Conservation (phyloP, 2,888 invertebrate species). For the Lithosia quadra region DNA sequence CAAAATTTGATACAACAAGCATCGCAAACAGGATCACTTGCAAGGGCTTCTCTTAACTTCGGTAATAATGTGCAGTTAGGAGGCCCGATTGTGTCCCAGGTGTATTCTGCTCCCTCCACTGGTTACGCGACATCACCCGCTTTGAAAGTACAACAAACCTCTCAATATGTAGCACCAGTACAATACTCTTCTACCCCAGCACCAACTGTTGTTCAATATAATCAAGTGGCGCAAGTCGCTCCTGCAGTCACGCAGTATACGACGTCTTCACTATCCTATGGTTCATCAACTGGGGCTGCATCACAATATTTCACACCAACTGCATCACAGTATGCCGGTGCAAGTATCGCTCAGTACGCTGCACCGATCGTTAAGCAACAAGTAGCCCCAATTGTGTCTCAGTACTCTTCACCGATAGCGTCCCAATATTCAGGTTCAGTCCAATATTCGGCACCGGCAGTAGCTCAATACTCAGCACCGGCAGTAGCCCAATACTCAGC, state of each 20-base stretch:
- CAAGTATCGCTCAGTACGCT: constrained; percentile 47
- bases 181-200: constrained; percentile 44
- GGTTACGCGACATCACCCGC: constrained; percentile 74
- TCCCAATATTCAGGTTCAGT: constrained; percentile 53
- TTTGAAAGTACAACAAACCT: constrained; percentile 64
- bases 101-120: constrained; percentile 74
- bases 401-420: constrained; percentile 54
- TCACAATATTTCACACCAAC: constrained; percentile 57
- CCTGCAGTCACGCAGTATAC: constrained; percentile 53
- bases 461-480: constrained; percentile 62
- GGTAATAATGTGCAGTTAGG: constrained; percentile 68
- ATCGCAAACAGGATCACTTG: constrained; percentile 67
- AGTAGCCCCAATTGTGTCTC: constrained; percentile 49
- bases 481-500: constrained; percentile 63
- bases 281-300: constrained; percentile 45
- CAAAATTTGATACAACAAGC: constrained; percentile 74
- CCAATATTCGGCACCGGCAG: constrained; percentile 46
- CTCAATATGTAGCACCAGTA: constrained; percentile 54
- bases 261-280: constrained; percentile 49
- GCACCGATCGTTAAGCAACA: constrained; percentile 33
- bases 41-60: constrained; percentile 79
- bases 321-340: constrained; percentile 36
- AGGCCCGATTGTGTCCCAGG: constrained; percentile 82
- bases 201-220: constrained; percentile 61
- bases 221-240: constrained; percentile 51